Percentiles rank a stretch among this genome's conserved stretches.
These are phyloP conservation scores for Rattus norvegicus DNA, from an alignment of 2,113 vertebrate species.

Conservation along the genomic window DNA sequence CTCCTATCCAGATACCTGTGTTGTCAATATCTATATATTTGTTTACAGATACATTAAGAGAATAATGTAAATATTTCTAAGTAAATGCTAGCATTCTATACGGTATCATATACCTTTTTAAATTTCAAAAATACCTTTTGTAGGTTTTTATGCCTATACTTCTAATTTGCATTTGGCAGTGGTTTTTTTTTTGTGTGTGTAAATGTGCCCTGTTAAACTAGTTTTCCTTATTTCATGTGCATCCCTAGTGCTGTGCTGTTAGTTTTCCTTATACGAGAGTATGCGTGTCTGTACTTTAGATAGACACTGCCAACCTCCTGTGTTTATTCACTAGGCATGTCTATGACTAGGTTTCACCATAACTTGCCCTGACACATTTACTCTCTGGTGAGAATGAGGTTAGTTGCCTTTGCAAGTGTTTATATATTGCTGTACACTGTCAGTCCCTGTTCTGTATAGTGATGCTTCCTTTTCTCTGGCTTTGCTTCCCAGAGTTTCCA, in stretches of 20 bases:
- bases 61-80: constrained; percentile 1
- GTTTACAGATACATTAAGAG: not conserved
- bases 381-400: not conserved
- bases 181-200: not conserved
- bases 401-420: not conserved
- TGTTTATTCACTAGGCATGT: not conserved
- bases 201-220: not conserved
- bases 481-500: not conserved
- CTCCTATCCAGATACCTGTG: not conserved
- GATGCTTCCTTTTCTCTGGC: not conserved
- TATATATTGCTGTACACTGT: not conserved
- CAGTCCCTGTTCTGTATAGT: not conserved
- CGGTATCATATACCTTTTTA: not conserved
- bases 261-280: not conserved
- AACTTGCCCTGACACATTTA: not conserved
- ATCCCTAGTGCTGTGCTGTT: not conserved
- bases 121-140: not conserved
- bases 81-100: not conserved
- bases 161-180: constrained; percentile 9
- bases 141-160: not conserved
- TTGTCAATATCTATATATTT: not conserved
- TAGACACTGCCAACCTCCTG: not conserved
- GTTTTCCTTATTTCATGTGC: not conserved
- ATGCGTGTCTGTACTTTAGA: not conserved
- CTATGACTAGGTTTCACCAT: not conserved